Evolutionary conservation across 2,113 vertebrate genomes (phyloP), one percentile per base, ranked within the genome.

Genomic region (Rhynchopsitta pachyrhyncha): DNA sequence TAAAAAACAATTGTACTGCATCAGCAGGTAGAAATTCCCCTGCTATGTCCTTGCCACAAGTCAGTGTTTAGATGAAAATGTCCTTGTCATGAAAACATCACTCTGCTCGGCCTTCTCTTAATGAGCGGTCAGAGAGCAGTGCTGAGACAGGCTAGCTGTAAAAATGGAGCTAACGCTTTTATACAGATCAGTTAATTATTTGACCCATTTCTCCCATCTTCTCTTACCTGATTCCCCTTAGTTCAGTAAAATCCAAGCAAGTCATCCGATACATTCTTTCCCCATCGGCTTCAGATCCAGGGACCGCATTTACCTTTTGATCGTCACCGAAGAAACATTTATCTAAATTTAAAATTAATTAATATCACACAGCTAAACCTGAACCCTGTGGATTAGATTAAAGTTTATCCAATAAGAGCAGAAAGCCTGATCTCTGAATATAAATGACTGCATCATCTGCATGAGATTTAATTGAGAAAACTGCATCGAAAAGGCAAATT

Each of bases 401-500:
- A 92, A 94, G 73, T 81, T 93, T 93, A 96, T 93, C 92, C 96
- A 97, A 84, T 97, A 94, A 94, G 91, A 95, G 77, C 64, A 92
- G 89, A 82, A 95, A 93, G 76, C 33, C 88, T 94, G 90, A 92
- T 80, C 69, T 84, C 64, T 94, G 95, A 83, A 95, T 95, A 75
- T 86, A 95, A 97, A 97, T 74, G 83, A 96, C 89, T 91, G 86
- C 92, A 96, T 97, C 92, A 88, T 95, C 91, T 96, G 91, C 68
- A 64, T 88, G 91, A 97, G 86, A 94, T 79, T 86, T 96, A 96
- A 95, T 92, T 94, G 97, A 93, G 93, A 91, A 94, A 96, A 93
- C 88, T 91, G 49, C 78, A 92, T 95, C 8, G 4, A 96, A 97
- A 97, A 97, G 94, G 94, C 95, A 97, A 96, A 97, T 97, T 97